Percentiles rank a stretch among this genome's conserved stretches.
Conservation (phyloP, 2,797 vertebrate species). For the Mus minutoides region DNA sequence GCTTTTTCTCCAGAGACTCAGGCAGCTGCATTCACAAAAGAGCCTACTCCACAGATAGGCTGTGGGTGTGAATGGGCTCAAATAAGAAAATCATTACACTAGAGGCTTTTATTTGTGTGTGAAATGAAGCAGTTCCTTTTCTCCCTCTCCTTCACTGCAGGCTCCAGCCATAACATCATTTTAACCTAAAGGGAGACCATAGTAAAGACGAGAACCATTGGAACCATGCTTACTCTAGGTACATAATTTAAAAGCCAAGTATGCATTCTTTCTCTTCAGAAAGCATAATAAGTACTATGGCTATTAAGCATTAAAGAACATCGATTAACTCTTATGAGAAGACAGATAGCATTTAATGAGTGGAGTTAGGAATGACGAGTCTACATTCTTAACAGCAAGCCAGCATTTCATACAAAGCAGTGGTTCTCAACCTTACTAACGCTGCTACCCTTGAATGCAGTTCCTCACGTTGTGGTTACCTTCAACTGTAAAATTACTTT, state of each 20-base stretch:
- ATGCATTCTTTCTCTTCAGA: constrained; percentile 48
- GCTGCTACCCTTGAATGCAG: not conserved
- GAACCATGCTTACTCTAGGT: constrained; percentile 31
- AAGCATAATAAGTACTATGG: constrained; percentile 6
- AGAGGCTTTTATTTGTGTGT: not conserved
- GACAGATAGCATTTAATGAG: constrained; percentile 71
- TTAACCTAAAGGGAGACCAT: constrained; percentile 3
- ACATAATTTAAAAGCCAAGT: constrained; percentile 53
- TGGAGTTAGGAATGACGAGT: constrained; percentile 51
- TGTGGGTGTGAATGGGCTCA: not conserved
- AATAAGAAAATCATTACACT: constrained; percentile 32
- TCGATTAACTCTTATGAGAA: constrained; percentile 72
- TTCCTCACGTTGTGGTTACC: not conserved
- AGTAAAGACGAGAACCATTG: not conserved
- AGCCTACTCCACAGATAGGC: not conserved
- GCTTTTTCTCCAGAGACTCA: constrained; percentile 18
- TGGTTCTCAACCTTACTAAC: not conserved
- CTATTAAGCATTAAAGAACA: constrained; percentile 63
- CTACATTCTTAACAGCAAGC: constrained; percentile 75
- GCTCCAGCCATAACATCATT: not conserved
- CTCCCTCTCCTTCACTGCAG: not conserved
- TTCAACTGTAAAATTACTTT: not conserved
- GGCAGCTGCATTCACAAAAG: constrained; percentile 29
- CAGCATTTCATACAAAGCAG: constrained; percentile 53
- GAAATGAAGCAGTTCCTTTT: constrained; percentile 21